Evolutionary conservation across 1,140 invertebrate species (phyloP).

Genomic region (Micrasema longulum): DNA sequence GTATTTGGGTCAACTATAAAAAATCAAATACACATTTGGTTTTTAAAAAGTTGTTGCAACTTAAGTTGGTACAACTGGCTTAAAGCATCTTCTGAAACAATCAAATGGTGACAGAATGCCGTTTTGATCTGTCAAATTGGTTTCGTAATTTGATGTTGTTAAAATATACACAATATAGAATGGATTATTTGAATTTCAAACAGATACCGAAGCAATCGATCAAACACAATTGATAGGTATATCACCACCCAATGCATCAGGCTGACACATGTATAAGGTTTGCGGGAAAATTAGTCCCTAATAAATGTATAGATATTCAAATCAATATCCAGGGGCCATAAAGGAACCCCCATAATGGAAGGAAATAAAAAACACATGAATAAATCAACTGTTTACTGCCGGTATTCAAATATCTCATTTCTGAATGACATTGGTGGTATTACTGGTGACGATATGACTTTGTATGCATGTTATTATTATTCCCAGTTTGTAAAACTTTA

Average conservation of each 20-base stretch:
- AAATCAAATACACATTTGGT: no score
- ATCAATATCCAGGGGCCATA: constrained; percentile 36
- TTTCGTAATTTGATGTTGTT: no score
- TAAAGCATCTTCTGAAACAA: no score
- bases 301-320: constrained; percentile 48
- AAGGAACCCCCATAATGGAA: constrained; percentile 24
- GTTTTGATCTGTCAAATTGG: no score
- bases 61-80: no score
- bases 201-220: constrained; percentile 14
- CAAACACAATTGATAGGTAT: constrained; percentile 12
- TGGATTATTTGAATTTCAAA: neutral
- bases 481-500: no score
- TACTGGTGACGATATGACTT: neutral
- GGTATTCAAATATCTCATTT: constrained; percentile 35
- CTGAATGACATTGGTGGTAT: neutral
- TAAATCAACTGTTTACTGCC: constrained; percentile 32
- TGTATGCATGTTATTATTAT: no score
- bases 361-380: constrained; percentile 43
- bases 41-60: no score
- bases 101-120: no score
- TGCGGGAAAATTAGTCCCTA: constrained; percentile 41
- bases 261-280: neutral
- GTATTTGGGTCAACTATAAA: no score
- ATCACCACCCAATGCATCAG: constrained; percentile 19
- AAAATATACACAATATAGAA: no score